Evolutionary conservation across 2,113 vertebrate species (phyloP).

Genomic region (Andinoacara biseriatus): DNA sequence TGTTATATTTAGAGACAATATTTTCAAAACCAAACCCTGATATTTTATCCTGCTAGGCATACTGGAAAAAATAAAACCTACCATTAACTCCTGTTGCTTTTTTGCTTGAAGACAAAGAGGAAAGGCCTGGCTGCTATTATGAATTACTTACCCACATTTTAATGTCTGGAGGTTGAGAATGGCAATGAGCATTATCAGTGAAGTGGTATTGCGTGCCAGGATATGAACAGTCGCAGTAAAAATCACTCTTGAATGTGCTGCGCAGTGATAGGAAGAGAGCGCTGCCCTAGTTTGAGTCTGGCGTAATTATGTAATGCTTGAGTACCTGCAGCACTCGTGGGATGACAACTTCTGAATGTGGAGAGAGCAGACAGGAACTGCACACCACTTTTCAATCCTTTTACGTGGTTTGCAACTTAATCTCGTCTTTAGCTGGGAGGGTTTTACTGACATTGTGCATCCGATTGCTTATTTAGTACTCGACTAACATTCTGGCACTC

Average conservation of each 20-base stretch:
- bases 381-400: constrained; percentile 38
- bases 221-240: constrained; percentile 54
- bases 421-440: constrained; percentile 4
- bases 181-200: constrained; percentile 31
- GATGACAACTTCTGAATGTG: constrained; percentile 65
- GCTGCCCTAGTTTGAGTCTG: constrained; percentile 71
- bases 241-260: constrained; percentile 51
- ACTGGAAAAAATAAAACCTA: neutral
- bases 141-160: constrained; percentile 18
- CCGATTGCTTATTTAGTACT: constrained; percentile 23
- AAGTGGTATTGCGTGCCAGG: constrained; percentile 45
- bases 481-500: neutral
- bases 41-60: neutral
- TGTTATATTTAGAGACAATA: neutral
- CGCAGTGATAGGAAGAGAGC: constrained; percentile 60
- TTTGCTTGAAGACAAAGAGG: constrained; percentile 19
- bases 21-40: neutral
- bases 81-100: neutral
- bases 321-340: constrained; percentile 72
- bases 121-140: neutral
- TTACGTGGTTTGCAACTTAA: constrained; percentile 37
- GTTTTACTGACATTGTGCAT: neutral
- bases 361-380: constrained; percentile 34
- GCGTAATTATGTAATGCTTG: constrained; percentile 73
- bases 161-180: neutral